Base-by-base conservation (phyloP, 2,888 invertebrate species). In the Myathropa florea region DNA sequence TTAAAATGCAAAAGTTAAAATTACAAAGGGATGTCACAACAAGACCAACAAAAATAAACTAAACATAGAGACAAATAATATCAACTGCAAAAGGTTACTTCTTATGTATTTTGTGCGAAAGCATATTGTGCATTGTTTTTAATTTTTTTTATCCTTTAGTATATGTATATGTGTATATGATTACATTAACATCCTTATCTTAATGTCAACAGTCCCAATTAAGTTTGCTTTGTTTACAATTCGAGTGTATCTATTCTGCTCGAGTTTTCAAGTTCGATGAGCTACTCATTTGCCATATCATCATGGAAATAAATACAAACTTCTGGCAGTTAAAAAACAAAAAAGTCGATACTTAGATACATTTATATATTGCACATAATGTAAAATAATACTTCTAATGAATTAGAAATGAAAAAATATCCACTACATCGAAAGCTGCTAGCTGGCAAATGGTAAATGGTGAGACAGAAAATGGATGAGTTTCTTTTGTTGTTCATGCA, bases 311-410 rank as follows among this genome's bases (percentile, higher is more conserved):
- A 53, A 36, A 77, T 24, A 72, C 39, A 63, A 36, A 57, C 59
- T 71, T 64, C 36, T 70, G 53, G 24, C 64, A 75, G 63, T 67
- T 59, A 10, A 79, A 18, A 57, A 63, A 18, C n/a, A 23, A 33
- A 53, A 75, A 39, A 46, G 18, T 46, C 18, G 18, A 46, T n/a
- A 18, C 7, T 7, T 46, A 46, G 46, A 72, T 65, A 71, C 33
- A 61, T 36, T 36, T 24, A 73, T 67, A 77, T 85, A 85, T 85
- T 85, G 85, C 85, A 85, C 85, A 72, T 71, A 60, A 68, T 23
- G 30, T 63, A 64, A 57, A 53, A 14, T 63, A 55, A 28, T 33
- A 55, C 57, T 23, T 57, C 21, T 39, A 28, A 63, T 36, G 57
- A 57, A 57, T 28, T 73, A 59, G 59, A 46, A 26, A 26, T 65